phyloP scores from a whole-genome alignment of 2,888 invertebrate species.

The Nemoura dubitans region DNA sequence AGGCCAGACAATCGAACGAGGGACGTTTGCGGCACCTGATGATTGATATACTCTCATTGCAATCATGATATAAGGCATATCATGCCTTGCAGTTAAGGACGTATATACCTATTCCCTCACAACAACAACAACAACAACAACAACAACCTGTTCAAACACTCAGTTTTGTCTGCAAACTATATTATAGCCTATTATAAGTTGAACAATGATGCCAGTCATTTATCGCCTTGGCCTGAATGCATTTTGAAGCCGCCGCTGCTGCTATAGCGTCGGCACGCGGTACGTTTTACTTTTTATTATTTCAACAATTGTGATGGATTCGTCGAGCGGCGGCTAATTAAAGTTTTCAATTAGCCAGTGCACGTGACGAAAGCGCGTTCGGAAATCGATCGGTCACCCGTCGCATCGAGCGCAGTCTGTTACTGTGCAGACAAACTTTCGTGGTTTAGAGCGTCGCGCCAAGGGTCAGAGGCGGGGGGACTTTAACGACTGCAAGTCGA shows the following conservation, averaged over 20 bases:
- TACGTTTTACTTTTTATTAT: not conserved
- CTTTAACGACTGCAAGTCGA: too few relatives aligned
- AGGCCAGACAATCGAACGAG: too few relatives aligned
- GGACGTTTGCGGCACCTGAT: not conserved
- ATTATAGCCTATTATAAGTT: not conserved
- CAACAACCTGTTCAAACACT: not conserved
- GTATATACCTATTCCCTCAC: too few relatives aligned
- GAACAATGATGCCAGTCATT: not conserved
- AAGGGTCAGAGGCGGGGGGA: too few relatives aligned
- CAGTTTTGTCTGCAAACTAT: too few relatives aligned
- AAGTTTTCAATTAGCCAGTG: not conserved
- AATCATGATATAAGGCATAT: not conserved
- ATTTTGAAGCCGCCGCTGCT: not conserved
- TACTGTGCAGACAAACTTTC: too few relatives aligned
- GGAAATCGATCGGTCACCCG: too few relatives aligned
- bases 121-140: too few relatives aligned
- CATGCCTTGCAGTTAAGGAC: not conserved
- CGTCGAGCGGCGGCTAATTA: not conserved
- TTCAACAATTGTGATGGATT: not conserved
- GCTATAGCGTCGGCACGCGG: not conserved
- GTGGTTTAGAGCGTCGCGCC: too few relatives aligned
- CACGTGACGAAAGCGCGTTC: not conserved
- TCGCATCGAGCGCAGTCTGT: too few relatives aligned
- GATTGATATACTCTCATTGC: not conserved
- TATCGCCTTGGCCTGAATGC: slow-evolving; percentile 7